These are phyloP conservation scores for Microtus richardsoni DNA, from an alignment of 2,113 vertebrate species.

Conservation along the genomic window DNA sequence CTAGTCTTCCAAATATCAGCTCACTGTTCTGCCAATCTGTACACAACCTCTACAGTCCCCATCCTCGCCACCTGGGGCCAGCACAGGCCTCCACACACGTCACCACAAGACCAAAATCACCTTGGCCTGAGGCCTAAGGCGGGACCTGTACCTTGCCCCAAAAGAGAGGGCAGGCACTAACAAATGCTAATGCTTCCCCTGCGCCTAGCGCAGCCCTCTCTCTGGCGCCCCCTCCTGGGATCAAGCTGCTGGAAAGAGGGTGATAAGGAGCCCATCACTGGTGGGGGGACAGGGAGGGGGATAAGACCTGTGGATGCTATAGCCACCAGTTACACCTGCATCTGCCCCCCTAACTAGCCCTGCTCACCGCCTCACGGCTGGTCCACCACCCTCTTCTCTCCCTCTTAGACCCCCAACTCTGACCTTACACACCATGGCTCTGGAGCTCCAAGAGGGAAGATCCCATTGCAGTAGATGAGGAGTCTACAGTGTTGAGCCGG, in stretches of 20 bases:
- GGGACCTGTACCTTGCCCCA: background rate
- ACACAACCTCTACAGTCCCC: background rate
- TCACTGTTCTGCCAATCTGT: background rate
- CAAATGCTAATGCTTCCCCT: rapidly evolving
- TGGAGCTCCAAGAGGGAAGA: background rate
- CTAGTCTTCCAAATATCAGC: background rate
- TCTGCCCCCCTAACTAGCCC: background rate
- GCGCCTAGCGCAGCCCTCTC: background rate
- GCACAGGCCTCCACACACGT: background rate
- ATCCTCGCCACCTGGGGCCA: too few species aligned
- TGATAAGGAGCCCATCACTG: too few species aligned
- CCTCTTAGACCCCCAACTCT: background rate
- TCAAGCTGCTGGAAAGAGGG: too few species aligned
- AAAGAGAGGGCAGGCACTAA: background rate
- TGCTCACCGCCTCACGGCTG: background rate
- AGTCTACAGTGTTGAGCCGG: background rate
- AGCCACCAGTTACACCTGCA: background rate
- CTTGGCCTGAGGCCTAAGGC: background rate
- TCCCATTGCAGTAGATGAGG: background rate
- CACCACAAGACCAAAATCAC: background rate
- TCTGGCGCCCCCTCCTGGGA: background rate
- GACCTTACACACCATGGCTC: background rate
- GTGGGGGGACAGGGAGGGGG: too few species aligned
- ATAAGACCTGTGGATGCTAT: too few species aligned
- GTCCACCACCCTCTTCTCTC: background rate